Conservation (phyloP, 2,888 invertebrate genomes). For the Tenthredo notha region DNA sequence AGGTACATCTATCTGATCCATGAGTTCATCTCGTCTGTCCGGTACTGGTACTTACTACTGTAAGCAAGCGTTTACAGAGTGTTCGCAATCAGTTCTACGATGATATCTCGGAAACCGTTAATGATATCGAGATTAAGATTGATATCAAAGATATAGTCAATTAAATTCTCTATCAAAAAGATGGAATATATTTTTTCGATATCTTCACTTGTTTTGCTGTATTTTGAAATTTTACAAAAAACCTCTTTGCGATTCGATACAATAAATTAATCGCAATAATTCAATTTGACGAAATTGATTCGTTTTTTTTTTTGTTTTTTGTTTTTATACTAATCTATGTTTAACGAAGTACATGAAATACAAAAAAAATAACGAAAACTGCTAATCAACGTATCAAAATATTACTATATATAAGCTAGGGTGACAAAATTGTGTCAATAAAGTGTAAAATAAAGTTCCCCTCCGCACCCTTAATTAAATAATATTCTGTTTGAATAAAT, state of each 20-base stretch:
- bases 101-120: background rate
- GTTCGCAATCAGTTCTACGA: background rate
- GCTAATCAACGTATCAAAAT: too few relatives aligned
- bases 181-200: background rate
- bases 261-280: too few relatives aligned
- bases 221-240: background rate
- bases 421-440: too few relatives aligned
- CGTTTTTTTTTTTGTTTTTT: too few relatives aligned
- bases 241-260: too few relatives aligned
- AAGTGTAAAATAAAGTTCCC: too few relatives aligned
- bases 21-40: background rate
- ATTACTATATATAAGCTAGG: too few relatives aligned
- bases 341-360: too few relatives aligned
- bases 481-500: background rate
- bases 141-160: background rate
- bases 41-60: conserved; percentile 2
- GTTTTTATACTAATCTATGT: too few relatives aligned
- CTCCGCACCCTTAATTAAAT: background rate
- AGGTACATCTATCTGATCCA: background rate
- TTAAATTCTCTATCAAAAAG: background rate
- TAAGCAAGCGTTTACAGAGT: background rate
- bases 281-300: too few relatives aligned
- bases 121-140: background rate
- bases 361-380: too few relatives aligned
- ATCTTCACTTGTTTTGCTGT: background rate